Conservation (phyloP, 2,888 invertebrate genomes). For the Xestia c-nigrum region DNA sequence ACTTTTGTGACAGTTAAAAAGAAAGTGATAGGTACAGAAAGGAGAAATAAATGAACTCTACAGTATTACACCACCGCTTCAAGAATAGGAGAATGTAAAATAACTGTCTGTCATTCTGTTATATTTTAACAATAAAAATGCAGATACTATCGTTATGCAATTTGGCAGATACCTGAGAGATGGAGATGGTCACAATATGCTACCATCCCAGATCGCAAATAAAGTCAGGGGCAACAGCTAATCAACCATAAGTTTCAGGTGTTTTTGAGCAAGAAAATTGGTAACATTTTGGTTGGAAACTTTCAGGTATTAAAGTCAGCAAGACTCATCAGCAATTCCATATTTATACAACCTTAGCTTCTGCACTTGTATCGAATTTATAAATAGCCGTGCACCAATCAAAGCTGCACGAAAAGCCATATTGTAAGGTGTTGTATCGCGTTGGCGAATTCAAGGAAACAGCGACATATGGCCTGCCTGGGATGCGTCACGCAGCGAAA, state of each 20-base stretch:
- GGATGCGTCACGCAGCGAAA: slow-evolving; percentile 81
- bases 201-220: neutral
- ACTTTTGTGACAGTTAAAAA: slow-evolving; percentile 42
- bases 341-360: slow-evolving; percentile 13
- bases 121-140: neutral
- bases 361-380: slow-evolving; percentile 43
- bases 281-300: neutral
- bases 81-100: neutral
- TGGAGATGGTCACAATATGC: neutral
- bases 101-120: neutral
- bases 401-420: slow-evolving; percentile 61
- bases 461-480: slow-evolving; percentile 83
- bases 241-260: neutral
- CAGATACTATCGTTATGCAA: neutral
- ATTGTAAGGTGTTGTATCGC: slow-evolving; percentile 67
- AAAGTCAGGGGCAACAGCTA: neutral
- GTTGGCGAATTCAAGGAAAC: slow-evolving; percentile 87
- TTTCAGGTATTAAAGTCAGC: neutral
- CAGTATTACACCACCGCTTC: neutral
- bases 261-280: neutral
- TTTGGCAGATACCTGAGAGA: neutral
- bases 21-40: slow-evolving; percentile 17
- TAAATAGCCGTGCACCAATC: slow-evolving; percentile 47
- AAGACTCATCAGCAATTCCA: neutral
- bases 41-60: neutral